These are phyloP conservation scores for Xanthostigma xanthostigma DNA, from an alignment of 2,888 invertebrate species.

Conservation along the genomic window DNA sequence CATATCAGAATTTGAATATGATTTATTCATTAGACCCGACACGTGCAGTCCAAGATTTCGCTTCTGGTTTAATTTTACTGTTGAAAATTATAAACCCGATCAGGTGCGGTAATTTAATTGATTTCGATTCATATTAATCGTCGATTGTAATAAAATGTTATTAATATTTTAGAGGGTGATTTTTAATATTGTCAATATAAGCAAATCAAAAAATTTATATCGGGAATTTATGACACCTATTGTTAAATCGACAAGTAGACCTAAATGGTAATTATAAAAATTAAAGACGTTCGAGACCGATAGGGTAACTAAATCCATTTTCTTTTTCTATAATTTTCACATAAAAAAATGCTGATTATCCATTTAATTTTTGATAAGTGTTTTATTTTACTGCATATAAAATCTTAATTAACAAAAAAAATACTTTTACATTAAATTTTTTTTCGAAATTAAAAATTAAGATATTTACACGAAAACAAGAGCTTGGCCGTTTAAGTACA, in stretches of 20 bases:
- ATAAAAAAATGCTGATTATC: no score
- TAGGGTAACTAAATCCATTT: no score
- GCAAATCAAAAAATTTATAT: slow-evolving; percentile 80
- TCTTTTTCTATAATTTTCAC: no score
- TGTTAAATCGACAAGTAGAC: slow-evolving; percentile 78
- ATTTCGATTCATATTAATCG: slow-evolving; percentile 5
- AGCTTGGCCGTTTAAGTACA: no score
- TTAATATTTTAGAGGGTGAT: slow-evolving; percentile 63
- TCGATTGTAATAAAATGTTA: neutral
- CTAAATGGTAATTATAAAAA: slow-evolving; percentile 58
- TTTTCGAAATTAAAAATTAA: no score
- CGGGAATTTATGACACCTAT: slow-evolving; percentile 85
- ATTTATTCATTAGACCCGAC: slow-evolving; percentile 89
- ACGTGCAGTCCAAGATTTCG: slow-evolving; percentile 86
- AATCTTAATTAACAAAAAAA: no score
- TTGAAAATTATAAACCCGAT: slow-evolving; percentile 86
- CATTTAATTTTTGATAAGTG: no score
- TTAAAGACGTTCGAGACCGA: no score
- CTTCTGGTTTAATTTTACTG: slow-evolving; percentile 97
- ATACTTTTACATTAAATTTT: no score
- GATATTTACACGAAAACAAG: no score
- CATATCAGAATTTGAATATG: slow-evolving; percentile 88
- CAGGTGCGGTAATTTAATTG: slow-evolving; percentile 40
- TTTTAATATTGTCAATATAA: slow-evolving; percentile 93
- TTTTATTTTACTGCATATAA: no score